Evolutionary conservation across 2,797 vertebrate species (phyloP), one percentile per base, ranked within the genome.

Genomic region (Acropternis orthonyx): DNA sequence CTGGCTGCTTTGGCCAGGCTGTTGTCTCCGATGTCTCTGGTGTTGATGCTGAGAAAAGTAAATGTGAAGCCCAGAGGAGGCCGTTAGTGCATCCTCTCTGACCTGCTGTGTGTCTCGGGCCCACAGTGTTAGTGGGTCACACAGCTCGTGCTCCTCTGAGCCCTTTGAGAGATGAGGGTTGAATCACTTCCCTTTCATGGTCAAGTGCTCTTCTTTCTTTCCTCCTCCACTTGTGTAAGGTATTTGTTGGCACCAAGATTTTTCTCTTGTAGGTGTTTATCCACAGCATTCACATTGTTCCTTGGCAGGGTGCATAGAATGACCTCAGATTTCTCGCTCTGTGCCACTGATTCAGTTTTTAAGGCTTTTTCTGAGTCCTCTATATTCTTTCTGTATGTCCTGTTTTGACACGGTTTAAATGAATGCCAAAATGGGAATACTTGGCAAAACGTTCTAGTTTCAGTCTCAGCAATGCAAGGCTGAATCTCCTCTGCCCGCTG

Each of bases 41-140:
- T 41, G 3, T 14, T 32, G 32, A n/a, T 51, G 20, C 59, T 49
- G 14, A 20, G 32, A 37, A 20, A n/a, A 63, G 26, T 10, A 55
- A 59, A 36, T 3, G 26, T 36, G 27, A 14, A 66, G 37, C 37
- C 41, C 37, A 10, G 52, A 58, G 67, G 41, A 67, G 34, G 34
- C 48, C 0, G 0, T 30, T 34, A 7, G 18, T 32, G 74, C 49
- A 32, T 74, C 62, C 41, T 34, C 37, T 61, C 37, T 78, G 85
- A 19, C 34, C 71, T 41, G 24, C 46, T 43, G n/a, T 2, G 0
- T 27, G 3, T 28, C 41, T 74, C 4, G 2, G 71, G 46, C 56
- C 59, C 27, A 10, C 37, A 30, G 59, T 41, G 59, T 62, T 28
- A 30, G 37, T 62, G 59, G 59, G 59, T 62, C 52, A 36, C 4